phyloP scores from a whole-genome alignment of 2,888 invertebrate species.

The Eupithecia dodoneata region DNA sequence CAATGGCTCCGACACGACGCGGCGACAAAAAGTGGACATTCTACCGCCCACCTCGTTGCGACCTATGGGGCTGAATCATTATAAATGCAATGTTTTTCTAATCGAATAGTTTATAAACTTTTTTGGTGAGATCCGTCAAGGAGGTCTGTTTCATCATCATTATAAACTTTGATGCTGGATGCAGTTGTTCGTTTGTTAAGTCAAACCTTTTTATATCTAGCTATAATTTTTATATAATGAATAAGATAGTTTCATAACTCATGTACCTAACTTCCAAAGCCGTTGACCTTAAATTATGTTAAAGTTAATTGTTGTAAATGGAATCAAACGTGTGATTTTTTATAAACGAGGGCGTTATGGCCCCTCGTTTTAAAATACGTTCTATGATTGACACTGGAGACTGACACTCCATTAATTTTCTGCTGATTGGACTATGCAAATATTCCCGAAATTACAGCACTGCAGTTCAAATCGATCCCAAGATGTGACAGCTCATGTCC shows the following conservation, averaged over 20 bases:
- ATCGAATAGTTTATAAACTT: background rate
- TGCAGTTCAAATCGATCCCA: slow-evolving; percentile 37
- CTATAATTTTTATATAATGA: background rate
- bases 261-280: background rate
- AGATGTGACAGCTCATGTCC: slow-evolving; percentile 35
- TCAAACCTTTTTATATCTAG: background rate
- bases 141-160: background rate
- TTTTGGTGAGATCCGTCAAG: background rate
- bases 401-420: slow-evolving; percentile 34
- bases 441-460: slow-evolving; percentile 32
- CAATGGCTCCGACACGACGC: slow-evolving; percentile 23
- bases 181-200: background rate
- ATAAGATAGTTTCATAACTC: background rate
- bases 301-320: background rate
- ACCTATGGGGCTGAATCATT: slow-evolving; percentile 8
- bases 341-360: too few species aligned
- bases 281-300: background rate
- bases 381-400: slow-evolving; percentile 27
- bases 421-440: slow-evolving; percentile 35
- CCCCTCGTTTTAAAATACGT: background rate
- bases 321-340: background rate
- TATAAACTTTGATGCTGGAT: background rate
- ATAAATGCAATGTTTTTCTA: slow-evolving; percentile 3
- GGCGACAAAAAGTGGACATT: slow-evolving; percentile 27
- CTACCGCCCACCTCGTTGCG: slow-evolving; percentile 32